Evolutionary conservation across 2,113 vertebrate genomes (phyloP).

Genomic region (Melierax canorus): DNA sequence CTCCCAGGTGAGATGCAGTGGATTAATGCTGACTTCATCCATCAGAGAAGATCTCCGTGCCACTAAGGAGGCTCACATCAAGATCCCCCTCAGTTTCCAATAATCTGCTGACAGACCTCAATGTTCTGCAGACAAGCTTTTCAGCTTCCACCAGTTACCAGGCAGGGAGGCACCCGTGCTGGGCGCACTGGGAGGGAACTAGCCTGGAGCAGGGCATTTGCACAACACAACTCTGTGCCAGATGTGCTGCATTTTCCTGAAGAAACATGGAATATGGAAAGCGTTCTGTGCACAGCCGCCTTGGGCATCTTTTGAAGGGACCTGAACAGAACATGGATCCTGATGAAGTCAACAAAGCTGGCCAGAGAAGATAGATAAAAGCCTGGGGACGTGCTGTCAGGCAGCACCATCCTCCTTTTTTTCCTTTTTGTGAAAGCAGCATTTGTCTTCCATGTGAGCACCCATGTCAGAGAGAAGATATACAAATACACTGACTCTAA

Average conservation of each 20-base stretch:
- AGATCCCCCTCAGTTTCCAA: neutral
- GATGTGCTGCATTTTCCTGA: too few species aligned
- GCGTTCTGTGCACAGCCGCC: neutral
- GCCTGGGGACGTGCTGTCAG: neutral
- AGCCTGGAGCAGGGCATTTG: neutral
- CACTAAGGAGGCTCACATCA: neutral
- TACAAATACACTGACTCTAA: neutral
- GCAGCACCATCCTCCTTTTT: neutral
- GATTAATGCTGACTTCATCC: conserved; percentile 9
- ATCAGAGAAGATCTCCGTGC: neutral
- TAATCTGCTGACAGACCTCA: neutral
- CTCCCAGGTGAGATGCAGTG: neutral
- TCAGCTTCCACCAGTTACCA: neutral
- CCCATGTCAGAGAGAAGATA: neutral
- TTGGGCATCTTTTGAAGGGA: neutral
- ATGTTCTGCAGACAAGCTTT: neutral
- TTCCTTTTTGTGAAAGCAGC: too few species aligned
- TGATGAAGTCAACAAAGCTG: neutral
- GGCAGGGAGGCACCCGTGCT: neutral
- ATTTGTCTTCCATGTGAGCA: neutral
- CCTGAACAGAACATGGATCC: neutral
- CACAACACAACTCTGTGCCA: neutral
- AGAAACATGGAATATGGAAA: too few species aligned
- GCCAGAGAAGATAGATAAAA: neutral
- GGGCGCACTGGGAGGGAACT: neutral